These are phyloP conservation scores for Clostera curtula DNA, from an alignment of 2,888 invertebrate species.

Conservation along the genomic window DNA sequence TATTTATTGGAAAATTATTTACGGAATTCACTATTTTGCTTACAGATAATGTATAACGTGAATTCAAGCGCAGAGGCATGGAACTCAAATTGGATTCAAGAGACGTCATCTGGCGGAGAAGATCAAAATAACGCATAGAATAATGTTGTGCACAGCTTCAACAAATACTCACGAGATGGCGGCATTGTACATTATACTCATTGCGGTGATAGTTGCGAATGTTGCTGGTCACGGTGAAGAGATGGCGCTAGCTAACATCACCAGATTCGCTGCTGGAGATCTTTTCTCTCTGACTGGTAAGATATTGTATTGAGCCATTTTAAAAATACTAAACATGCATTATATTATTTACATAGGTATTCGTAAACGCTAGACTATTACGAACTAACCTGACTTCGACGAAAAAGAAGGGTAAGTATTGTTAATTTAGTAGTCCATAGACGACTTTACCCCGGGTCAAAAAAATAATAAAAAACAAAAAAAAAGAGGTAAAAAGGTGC, in stretches of 20 bases:
- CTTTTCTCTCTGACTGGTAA: slow-evolving; percentile 73
- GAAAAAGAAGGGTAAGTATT: too few relatives aligned
- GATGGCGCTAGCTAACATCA: slow-evolving; percentile 68
- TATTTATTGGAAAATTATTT: slow-evolving; percentile 1
- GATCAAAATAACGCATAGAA: slow-evolving; percentile 28
- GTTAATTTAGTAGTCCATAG: too few relatives aligned
- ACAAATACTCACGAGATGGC: slow-evolving; percentile 40
- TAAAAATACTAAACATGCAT: too few relatives aligned
- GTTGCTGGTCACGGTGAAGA: slow-evolving; percentile 38
- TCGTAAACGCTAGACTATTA: too few relatives aligned
- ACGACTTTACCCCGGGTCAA: too few relatives aligned
- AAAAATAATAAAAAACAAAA: too few relatives aligned
- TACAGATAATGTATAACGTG: slow-evolving; percentile 27
- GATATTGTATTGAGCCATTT: too few relatives aligned
- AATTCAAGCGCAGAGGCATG: slow-evolving; percentile 17
- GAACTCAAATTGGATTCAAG: slow-evolving; percentile 10
- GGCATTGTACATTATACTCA: slow-evolving; percentile 32
- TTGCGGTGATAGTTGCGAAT: slow-evolving; percentile 20
- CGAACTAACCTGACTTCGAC: too few relatives aligned
- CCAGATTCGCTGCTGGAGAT: slow-evolving; percentile 76
- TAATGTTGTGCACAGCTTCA: slow-evolving; percentile 16
- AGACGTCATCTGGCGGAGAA: slow-evolving; percentile 28
- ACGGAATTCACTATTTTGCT: slow-evolving; percentile 11
- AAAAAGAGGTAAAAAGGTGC: too few relatives aligned
- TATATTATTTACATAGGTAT: too few relatives aligned